These are phyloP conservation scores for Lamprotornis superbus DNA, from an alignment of 2,113 vertebrate species.

Conservation along the genomic window DNA sequence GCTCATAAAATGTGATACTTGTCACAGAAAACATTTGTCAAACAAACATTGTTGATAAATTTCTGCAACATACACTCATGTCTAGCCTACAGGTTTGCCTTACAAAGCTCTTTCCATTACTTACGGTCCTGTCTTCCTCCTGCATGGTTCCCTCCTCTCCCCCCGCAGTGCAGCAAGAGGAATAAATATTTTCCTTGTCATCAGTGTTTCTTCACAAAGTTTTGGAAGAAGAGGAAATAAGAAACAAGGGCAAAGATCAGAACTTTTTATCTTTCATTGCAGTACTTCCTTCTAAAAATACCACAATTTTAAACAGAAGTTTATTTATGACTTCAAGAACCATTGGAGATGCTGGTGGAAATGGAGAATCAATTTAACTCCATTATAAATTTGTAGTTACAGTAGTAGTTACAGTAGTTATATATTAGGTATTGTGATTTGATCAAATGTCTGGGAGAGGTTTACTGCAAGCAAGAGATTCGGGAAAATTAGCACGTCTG, in stretches of 20 bases:
- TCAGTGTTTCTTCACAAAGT: not conserved
- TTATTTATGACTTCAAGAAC: not conserved
- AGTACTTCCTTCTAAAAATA: not conserved
- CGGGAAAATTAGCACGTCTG: not conserved
- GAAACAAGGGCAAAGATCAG: not conserved
- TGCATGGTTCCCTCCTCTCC: too few relatives aligned
- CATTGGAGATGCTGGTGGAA: not conserved
- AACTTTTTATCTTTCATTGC: not conserved
- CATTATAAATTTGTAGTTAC: not conserved
- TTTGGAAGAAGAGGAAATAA: conserved; percentile 13
- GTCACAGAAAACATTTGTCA: not conserved
- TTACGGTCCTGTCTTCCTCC: not conserved
- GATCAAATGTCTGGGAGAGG: not conserved
- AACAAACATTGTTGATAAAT: not conserved
- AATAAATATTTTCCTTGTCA: conserved; percentile 20
- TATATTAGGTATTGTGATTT: not conserved
- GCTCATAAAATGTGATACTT: not conserved
- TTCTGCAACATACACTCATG: not conserved
- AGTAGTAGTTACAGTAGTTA: not conserved
- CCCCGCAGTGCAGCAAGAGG: not conserved
- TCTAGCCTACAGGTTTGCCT: not conserved
- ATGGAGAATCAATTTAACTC: not conserved
- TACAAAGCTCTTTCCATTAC: not conserved
- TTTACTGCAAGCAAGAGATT: not conserved
- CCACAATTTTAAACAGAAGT: not conserved